phyloP scores from a whole-genome alignment of 2,113 vertebrate genomes.

The Ictalurus punctatus region DNA sequence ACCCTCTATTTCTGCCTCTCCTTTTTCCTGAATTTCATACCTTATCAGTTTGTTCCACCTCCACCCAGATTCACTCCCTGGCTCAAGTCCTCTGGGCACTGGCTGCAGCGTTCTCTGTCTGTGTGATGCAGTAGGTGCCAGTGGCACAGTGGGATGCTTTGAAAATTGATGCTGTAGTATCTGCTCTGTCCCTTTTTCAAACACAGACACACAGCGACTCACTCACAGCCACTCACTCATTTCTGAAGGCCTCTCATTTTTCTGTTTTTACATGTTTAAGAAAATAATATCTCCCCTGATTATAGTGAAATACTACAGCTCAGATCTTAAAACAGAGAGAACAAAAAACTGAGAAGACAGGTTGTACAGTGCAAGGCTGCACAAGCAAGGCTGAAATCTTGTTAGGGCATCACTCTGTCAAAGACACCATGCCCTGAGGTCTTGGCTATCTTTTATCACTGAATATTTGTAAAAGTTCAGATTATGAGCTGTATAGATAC shows the following conservation, averaged over 20 bases:
- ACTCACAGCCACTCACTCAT: slow-evolving; percentile 20
- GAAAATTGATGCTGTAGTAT: slow-evolving; percentile 42
- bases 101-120: slow-evolving; percentile 35
- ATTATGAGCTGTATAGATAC: not conserved
- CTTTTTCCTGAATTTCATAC: slow-evolving; percentile 32
- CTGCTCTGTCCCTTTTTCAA: slow-evolving; percentile 19
- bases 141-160: slow-evolving; percentile 40
- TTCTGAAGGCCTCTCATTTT: slow-evolving; percentile 12
- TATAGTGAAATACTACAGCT: not conserved
- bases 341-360: not conserved
- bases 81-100: slow-evolving; percentile 34
- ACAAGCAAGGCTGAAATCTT: not conserved
- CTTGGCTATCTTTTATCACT: not conserved
- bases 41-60: slow-evolving; percentile 39
- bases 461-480: slow-evolving; percentile 8
- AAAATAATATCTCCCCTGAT: not conserved
- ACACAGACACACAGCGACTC: not conserved
- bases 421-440: slow-evolving; percentile 24
- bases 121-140: slow-evolving; percentile 41
- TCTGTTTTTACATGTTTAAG: slow-evolving; percentile 10
- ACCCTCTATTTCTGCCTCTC: slow-evolving; percentile 35
- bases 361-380: not conserved
- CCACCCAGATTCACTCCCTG: slow-evolving; percentile 26
- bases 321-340: slow-evolving; percentile 9
- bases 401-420: not conserved